These are phyloP conservation scores for Andrena flavipes DNA, from an alignment of 2,888 invertebrate species.

Conservation along the genomic window DNA sequence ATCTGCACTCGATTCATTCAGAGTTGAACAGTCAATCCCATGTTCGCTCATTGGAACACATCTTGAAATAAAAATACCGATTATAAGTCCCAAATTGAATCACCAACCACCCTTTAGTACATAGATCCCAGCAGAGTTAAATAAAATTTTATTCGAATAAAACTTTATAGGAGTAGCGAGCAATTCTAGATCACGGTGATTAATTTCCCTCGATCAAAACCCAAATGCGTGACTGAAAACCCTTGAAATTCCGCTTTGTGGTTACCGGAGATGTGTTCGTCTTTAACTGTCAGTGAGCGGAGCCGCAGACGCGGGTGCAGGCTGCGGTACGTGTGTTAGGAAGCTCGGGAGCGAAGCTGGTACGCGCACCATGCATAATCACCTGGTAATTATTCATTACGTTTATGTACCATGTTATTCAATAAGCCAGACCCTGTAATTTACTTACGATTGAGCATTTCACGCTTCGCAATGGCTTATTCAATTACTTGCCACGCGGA, in stretches of 20 bases:
- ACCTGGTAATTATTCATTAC: conserved; percentile 71
- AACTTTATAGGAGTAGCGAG: no score
- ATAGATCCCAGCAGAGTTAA: no score
- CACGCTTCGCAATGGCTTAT: conserved; percentile 70
- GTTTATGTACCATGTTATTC: conserved; percentile 72
- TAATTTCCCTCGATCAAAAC: not conserved
- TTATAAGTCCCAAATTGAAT: no score
- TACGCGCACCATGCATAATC: conserved; percentile 61
- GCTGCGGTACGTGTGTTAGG: conserved; percentile 7
- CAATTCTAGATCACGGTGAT: no score
- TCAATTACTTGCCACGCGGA: conserved; percentile 64
- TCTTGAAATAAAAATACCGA: no score
- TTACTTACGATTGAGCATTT: conserved; percentile 72
- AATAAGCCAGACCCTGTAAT: conserved; percentile 67
- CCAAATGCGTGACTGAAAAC: not conserved
- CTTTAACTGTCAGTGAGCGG: not conserved
- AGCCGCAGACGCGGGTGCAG: not conserved
- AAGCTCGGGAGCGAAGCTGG: conserved; percentile 9
- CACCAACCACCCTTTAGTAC: no score
- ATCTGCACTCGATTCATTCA: not conserved
- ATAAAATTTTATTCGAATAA: no score
- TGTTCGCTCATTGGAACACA: no score
- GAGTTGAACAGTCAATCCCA: no score
- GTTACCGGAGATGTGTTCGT: not conserved
- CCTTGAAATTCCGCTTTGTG: not conserved